Evolutionary conservation across 2,888 invertebrate species (phyloP), one percentile per base, ranked within the genome.

Genomic region (Lasioglossum zephyrum): DNA sequence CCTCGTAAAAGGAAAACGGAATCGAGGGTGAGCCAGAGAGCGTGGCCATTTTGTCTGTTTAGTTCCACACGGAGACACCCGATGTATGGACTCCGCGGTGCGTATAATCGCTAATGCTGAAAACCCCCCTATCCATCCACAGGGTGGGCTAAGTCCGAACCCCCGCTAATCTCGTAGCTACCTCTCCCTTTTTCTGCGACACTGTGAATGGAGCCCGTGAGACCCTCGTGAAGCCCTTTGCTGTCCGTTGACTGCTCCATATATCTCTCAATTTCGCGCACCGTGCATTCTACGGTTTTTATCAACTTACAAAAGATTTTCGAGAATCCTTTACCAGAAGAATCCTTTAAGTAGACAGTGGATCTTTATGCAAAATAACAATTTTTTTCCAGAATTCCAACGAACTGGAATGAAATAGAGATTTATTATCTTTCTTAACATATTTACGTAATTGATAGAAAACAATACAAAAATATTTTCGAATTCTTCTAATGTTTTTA

Each of bases 31-130:
- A 93, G 92, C 87, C 91, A 89, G 89, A 93, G 93, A 93, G 93
- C 92, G 91, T 94, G 91, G 94, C 94, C 94, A 94, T 94, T 94
- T 94, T 94, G 94, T 93, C 94, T 92, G 93, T 92, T 94, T 94
- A 95, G 92, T 95, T 95, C 94, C 94, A 93, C 92, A 87, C 92
- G 94, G 94, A 92, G 92, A 92, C 92, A 93, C 92, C 87, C 93
- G 93, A 91, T 94, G 93, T 94, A 94, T 94, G 93, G 94, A 83
- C 83, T 91, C 93, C 91, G 79, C 93, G 92, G 93, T 90, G 93
- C 95, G 94, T 94, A 93, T 95, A 95, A 95, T 95, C 94, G 94
- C 94, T 95, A 94, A 94, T 94, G 93, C 92, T 91, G 88, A 88
- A 93, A 92, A 53, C 91, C 92, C 92, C 93, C 91, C 88, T 90